Percentiles rank a stretch among this genome's conserved stretches.
These are phyloP conservation scores for Eupithecia centaureata DNA, from an alignment of 2,888 invertebrate species.

Conservation along the genomic window DNA sequence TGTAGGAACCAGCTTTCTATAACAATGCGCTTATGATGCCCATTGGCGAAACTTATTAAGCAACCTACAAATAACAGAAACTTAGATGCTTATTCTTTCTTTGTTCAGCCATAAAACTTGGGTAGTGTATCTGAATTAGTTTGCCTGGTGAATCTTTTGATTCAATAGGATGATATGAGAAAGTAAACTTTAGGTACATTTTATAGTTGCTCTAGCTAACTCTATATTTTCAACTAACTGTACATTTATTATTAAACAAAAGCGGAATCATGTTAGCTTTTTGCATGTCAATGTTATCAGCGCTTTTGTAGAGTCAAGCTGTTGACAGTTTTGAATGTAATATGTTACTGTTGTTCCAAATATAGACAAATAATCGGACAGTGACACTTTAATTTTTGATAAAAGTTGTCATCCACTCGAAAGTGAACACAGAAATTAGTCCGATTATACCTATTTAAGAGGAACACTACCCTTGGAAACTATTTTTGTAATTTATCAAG, in stretches of 20 bases:
- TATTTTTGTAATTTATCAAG: no score
- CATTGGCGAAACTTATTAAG: constrained; percentile 36
- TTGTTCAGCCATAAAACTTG: constrained; percentile 38
- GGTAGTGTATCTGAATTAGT: constrained; percentile 46
- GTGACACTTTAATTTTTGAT: no score
- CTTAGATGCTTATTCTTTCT: constrained; percentile 38
- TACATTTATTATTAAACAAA: background rate
- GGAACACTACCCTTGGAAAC: no score
- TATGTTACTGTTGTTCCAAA: no score
- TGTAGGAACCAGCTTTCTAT: constrained; percentile 3
- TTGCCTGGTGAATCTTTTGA: constrained; percentile 57
- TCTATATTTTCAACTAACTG: background rate
- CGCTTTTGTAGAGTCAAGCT: no score
- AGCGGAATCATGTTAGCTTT: background rate
- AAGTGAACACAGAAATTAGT: no score
- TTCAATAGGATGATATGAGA: constrained; percentile 62
- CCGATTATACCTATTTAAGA: no score
- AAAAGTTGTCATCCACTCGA: no score
- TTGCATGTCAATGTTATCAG: background rate
- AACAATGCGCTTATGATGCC: constrained; percentile 7
- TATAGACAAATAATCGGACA: no score
- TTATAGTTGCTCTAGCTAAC: background rate
- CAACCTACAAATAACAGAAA: constrained; percentile 35
- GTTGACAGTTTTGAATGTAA: no score
- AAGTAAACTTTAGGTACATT: constrained; percentile 53